A percentile compares a stretch with the other conserved stretches of the same genome.
Conservation (phyloP, 1,140 invertebrate species). For the Formica exsecta region DNA sequence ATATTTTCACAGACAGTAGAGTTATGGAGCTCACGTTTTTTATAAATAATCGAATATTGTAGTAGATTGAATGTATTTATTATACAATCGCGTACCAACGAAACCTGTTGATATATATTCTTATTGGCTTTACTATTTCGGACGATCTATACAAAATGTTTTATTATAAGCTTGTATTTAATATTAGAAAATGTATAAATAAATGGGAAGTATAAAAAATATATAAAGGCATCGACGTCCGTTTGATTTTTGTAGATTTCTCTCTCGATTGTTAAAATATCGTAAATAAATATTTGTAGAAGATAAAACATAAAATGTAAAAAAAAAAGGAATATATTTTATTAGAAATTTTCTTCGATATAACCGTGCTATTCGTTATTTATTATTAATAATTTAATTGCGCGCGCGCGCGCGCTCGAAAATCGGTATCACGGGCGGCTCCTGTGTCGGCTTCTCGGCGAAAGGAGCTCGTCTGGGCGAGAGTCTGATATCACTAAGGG, state of each 20-base stretch:
- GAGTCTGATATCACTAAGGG: conserved; percentile 34
- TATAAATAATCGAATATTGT: conserved; percentile 31
- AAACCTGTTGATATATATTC: conserved; percentile 10
- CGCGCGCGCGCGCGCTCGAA: too few species aligned
- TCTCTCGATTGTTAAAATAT: not conserved
- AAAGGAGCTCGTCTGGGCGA: conserved; percentile 6
- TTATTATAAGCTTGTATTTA: not conserved
- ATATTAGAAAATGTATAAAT: not conserved
- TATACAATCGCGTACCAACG: not conserved
- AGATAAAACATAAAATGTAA: not conserved
- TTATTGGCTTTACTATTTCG: not conserved
- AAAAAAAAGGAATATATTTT: not conserved
- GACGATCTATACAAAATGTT: not conserved
- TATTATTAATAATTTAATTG: not conserved
- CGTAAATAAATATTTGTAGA: not conserved
- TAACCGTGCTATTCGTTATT: not conserved
- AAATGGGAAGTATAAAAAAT: not conserved
- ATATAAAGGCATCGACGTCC: not conserved
- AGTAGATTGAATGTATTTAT: not conserved
- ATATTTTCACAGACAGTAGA: not conserved
- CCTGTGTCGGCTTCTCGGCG: not conserved
- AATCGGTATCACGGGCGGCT: too few species aligned
- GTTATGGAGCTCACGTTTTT: not conserved
- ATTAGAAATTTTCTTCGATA: not conserved
- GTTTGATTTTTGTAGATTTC: not conserved